Evolutionary conservation across 1,140 invertebrate species (phyloP), one percentile per base, ranked within the genome.

Genomic region (Uloborus diversus): DNA sequence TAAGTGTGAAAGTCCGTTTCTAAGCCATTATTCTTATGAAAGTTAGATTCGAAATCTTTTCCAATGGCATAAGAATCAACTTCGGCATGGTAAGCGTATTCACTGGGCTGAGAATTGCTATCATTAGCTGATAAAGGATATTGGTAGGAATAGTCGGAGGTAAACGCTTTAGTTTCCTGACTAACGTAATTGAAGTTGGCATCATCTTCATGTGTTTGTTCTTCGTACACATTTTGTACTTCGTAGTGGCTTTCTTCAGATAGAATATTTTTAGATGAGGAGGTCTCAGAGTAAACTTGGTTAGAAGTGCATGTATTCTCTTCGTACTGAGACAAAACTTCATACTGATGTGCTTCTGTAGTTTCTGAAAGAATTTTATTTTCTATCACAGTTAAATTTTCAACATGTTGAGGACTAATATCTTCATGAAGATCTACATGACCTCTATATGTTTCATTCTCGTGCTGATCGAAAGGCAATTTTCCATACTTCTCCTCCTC

Each of bases 401-500:
- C 69, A 42, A 33, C 37, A 14, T 66, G 49, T 27, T 75, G 59
- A 14, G 59, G 71, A 27, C 51, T 57, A 35, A 51, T 53, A 4
- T 35, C 42, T 25, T 75, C 71, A 14, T 49, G 37, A 9, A 42
- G 37, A 42, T 42, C 37, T 42, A 42, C 37, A 42, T 7, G 37
- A 9, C 7, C 37, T 42, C 17, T 42, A 17, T 42, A 42, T 42
- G 64, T n/a, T 42, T 66, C 69, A 57, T 82, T 76, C 28, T 79
- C 59, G 66, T 86, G 84, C 65, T 82, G 81, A 47, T 84, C 79
- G 70, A 59, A 75, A 9, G 62, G 17, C 23, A 82, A 69, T 42
- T 56, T 53, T 78, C 56, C 75, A 73, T 83, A 83, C 23, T 84
- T 65, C 25, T 84, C 83, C n/a, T 73, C 68, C 82, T 73, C 30